Conservation (phyloP, 2,888 invertebrate species). For the Diarsia mendica region DNA sequence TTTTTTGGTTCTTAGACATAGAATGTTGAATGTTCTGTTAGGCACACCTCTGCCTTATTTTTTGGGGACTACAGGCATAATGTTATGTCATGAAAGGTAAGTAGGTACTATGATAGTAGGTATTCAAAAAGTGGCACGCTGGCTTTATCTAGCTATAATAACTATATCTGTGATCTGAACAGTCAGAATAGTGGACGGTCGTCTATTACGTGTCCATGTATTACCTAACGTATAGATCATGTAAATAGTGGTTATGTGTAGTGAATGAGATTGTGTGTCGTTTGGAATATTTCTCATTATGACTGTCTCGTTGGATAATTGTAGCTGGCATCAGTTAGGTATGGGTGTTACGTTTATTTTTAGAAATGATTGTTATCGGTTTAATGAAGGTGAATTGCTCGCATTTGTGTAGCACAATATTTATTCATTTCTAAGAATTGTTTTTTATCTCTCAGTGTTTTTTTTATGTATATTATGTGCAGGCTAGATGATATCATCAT, state of each 20-base stretch:
- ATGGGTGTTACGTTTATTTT: neutral
- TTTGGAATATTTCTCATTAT: neutral
- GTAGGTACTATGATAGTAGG: no score
- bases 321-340: neutral
- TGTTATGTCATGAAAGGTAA: no score
- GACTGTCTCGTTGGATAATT: slow-evolving; percentile 8
- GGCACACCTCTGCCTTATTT: no score
- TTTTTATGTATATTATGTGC: no score
- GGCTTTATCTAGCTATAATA: no score
- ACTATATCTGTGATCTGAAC: slow-evolving; percentile 18
- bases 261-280: slow-evolving; percentile 26
- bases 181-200: slow-evolving; percentile 45
- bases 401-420: neutral
- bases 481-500: neutral
- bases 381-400: neutral
- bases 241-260: slow-evolving; percentile 51
- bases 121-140: no score
- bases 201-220: slow-evolving; percentile 38
- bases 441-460: no score
- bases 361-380: neutral
- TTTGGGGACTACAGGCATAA: no score
- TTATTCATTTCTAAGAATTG: no score
- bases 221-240: slow-evolving; percentile 54
- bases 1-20: no score
- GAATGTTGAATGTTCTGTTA: no score